Percentiles rank a stretch among this genome's conserved stretches.
phyloP scores from a whole-genome alignment of 2,888 invertebrate genomes.

The Kryphioiulus occultus region DNA sequence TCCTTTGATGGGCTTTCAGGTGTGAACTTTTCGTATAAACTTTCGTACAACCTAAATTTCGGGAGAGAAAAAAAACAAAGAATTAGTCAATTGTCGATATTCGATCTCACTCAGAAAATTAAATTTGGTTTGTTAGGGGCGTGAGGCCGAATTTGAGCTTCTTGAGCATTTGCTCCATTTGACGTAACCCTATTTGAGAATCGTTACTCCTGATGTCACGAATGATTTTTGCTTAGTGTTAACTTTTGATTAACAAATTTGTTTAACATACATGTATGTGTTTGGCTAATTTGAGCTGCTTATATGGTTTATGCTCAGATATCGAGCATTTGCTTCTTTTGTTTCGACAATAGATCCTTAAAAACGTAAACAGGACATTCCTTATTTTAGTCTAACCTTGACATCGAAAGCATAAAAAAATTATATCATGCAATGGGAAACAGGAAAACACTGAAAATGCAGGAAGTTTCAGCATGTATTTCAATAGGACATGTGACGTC shows the following conservation, averaged over 20 bases:
- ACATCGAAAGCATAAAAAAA: neutral
- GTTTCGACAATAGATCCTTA: too few species aligned
- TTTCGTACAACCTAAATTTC: slow-evolving; percentile 86
- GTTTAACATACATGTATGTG: too few species aligned
- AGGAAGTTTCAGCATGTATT: too few species aligned
- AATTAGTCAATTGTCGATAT: neutral
- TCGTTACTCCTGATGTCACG: too few species aligned
- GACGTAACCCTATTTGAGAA: neutral
- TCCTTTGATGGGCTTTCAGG: slow-evolving; percentile 95
- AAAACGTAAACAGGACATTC: neutral
- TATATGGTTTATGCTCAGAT: too few species aligned
- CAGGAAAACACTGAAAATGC: neutral
- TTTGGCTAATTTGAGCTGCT: too few species aligned
- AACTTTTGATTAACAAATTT: too few species aligned
- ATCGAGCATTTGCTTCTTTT: too few species aligned
- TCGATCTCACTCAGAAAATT: neutral
- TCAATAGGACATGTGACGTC: too few species aligned
- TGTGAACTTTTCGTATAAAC: slow-evolving; percentile 98
- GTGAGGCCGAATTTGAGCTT: too few species aligned
- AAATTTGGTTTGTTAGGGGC: slow-evolving; percentile 56
- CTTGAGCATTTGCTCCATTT: slow-evolving; percentile 7
- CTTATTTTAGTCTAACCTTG: neutral
- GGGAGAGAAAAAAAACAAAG: neutral
- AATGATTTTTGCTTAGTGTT: too few species aligned
- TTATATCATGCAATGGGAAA: neutral